Evolutionary conservation across 2,797 vertebrate genomes (phyloP), one percentile per base, ranked within the genome.

Genomic region (Pampus argenteus): DNA sequence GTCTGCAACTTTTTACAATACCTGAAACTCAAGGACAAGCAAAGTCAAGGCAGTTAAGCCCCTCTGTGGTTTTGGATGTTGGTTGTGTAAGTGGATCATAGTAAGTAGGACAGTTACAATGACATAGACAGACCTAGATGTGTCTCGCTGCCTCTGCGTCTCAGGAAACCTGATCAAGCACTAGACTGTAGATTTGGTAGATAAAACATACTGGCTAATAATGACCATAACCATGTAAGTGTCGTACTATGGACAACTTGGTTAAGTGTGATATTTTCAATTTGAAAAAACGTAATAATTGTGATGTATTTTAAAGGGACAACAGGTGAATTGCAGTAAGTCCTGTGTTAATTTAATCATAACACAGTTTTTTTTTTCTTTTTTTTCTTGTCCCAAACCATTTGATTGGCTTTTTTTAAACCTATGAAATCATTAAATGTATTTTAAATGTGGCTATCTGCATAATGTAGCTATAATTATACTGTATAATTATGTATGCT

Each of bases 41-140:
- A 76, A 69, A 76, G 79, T 70, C 17, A 0, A 67, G 62, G 50
- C 64, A 80, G 45, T 56, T 44, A 73, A 61, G 54, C 50, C 54
- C 84, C 78, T 87, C 48, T 86, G 86, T 79, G 82, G 83, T 81
- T 81, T 81, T 89, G 79, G 70, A 79, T 75, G 72, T 40, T 83
- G 52, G 55, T 66, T 57, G 55, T 81, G 58, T 45, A 85, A 87
- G 82, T 85, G 80, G 83, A 83, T 86, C 79, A 81, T 9, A 66
- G 78, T 49, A 88, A 88, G 82, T 89, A 85, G 86, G 79, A 82
- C 85, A 83, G 73, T 52, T 71, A 70, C 81, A 81, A 84, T 82
- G 86, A 89, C 81, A 84, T 69, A 74, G 82, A 77, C 78, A 87
- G 82, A 63, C 84, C 86, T 79, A 86, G 74, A 83, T 84, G 81